Evolutionary conservation across 2,888 invertebrate genomes (phyloP).

Genomic region (Microplitis deprimator): DNA sequence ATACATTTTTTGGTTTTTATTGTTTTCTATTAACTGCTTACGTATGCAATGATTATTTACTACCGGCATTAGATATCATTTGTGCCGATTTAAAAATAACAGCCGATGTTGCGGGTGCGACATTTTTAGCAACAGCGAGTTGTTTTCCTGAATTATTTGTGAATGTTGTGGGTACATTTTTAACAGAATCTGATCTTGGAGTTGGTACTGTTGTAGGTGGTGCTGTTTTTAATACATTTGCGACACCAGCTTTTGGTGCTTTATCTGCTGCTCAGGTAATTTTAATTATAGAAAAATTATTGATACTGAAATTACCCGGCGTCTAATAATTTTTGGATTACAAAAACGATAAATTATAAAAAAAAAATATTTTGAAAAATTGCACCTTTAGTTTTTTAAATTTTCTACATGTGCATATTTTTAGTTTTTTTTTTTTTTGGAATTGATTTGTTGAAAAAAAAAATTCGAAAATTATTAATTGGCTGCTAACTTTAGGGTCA

Average conservation of each 20-base stretch:
- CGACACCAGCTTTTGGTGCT: constrained; percentile 86
- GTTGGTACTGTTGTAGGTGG: constrained; percentile 91
- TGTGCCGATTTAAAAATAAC: constrained; percentile 85
- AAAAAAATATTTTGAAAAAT: no score
- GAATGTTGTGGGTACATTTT: constrained; percentile 89
- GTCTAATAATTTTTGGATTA: background rate
- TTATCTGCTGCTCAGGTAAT: constrained; percentile 81
- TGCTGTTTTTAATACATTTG: constrained; percentile 89
- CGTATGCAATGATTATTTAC: constrained; percentile 92
- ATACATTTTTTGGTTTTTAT: constrained; percentile 84
- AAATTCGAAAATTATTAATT: no score
- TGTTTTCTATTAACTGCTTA: constrained; percentile 89
- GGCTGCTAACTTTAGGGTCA: no score
- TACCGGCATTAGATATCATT: constrained; percentile 90
- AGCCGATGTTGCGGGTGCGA: constrained; percentile 95
- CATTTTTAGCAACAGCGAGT: constrained; percentile 96
- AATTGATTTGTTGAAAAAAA: no score
- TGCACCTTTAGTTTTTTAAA: no score
- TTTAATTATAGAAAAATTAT: constrained; percentile 23
- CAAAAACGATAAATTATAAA: no score
- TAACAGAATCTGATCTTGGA: constrained; percentile 88
- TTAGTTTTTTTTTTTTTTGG: no score
- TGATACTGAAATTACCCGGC: background rate
- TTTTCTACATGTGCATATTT: no score
- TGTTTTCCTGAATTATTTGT: constrained; percentile 96